phyloP scores from a whole-genome alignment of 1,140 invertebrate species.

The Drosophila pandora region DNA sequence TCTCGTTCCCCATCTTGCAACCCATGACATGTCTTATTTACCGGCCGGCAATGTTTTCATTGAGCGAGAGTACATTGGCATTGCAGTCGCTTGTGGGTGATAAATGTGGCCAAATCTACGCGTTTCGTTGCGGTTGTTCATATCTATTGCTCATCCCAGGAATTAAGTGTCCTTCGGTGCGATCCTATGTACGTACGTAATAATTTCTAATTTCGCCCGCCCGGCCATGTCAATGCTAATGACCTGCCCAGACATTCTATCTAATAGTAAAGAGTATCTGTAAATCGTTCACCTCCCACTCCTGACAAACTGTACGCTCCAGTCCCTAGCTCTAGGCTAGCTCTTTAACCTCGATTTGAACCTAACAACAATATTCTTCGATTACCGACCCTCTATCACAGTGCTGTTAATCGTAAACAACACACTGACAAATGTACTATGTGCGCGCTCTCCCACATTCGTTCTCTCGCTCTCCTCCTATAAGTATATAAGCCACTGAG shows the following conservation, averaged over 20 bases:
- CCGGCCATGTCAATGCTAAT: constrained; percentile 46
- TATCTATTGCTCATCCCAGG: constrained; percentile 5
- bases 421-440: constrained; percentile 29
- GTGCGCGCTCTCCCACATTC: constrained; percentile 30
- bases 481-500: constrained; percentile 36
- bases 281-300: constrained; percentile 13
- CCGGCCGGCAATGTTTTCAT: constrained; percentile 72
- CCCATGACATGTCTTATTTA: constrained; percentile 42
- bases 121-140: background rate
- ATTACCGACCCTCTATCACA: constrained; percentile 61
- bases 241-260: constrained; percentile 30
- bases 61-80: constrained; percentile 56
- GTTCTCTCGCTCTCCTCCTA: constrained; percentile 7
- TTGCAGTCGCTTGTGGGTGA: constrained; percentile 3
- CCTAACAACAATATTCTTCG: constrained; percentile 80
- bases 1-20: constrained; percentile 19
- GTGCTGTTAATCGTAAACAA: constrained; percentile 79
- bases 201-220: constrained; percentile 9
- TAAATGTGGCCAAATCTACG: constrained; percentile 53
- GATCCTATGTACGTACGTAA: constrained; percentile 1
- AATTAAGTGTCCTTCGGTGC: too few relatives aligned
- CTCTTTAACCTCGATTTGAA: constrained; percentile 76
- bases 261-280: constrained; percentile 21
- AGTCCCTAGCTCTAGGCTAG: background rate
- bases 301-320: constrained; percentile 57